A percentile compares a stretch with the other conserved stretches of the same genome.
Evolutionary conservation across 23 tunicate genomes (phyloP).

Genomic region (Styela plicata): DNA sequence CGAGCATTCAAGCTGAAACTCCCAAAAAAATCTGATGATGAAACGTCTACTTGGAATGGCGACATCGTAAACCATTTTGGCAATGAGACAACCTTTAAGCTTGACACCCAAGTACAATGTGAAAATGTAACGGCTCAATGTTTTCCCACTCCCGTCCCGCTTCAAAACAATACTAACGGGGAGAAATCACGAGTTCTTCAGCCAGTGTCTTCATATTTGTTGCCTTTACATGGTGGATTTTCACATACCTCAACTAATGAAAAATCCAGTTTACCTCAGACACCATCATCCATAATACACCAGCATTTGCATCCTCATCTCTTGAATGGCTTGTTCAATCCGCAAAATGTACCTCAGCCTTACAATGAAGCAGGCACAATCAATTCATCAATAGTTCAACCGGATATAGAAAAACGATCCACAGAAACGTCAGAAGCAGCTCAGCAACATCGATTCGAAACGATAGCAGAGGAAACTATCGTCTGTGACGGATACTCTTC

Average conservation of each 20-base stretch:
- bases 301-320: not conserved
- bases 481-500: not conserved
- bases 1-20: slow-evolving; percentile 23
- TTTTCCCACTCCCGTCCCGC: not conserved
- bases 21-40: not conserved
- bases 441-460: not conserved
- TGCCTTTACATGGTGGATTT: too few relatives aligned
- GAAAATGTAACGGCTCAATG: too few relatives aligned
- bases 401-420: not conserved
- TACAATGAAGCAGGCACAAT: too few relatives aligned
- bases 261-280: not conserved
- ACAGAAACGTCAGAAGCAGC: not conserved
- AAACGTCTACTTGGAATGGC: too few relatives aligned
- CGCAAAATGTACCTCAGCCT: too few relatives aligned
- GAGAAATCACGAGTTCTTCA: not conserved
- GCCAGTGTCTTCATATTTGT: not conserved
- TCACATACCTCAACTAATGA: too few relatives aligned
- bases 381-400: too few relatives aligned
- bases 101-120: too few relatives aligned
- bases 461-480: not conserved
- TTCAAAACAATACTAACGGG: not conserved
- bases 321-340: not conserved
- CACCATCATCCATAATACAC: not conserved
- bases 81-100: too few relatives aligned
- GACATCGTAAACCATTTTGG: too few relatives aligned